Base-by-base conservation (phyloP, 2,888 invertebrate genomes). In the Papilio elwesi region DNA sequence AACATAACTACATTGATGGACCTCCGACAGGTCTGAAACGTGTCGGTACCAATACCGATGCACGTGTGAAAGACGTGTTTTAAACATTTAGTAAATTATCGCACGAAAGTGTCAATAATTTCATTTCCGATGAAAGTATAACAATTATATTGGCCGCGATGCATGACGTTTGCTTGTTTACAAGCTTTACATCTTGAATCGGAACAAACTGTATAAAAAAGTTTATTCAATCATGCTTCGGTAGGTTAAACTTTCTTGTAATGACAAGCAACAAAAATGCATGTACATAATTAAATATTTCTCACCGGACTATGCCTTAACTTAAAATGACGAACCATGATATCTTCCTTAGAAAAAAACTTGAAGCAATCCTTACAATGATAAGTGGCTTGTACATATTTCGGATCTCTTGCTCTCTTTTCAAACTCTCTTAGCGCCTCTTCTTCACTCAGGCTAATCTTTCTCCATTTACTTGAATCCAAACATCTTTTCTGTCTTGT, bases 301-400 rank as follows among this genome's bases (percentile, higher is more conserved):
- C 59, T 59, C 36, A 71, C 71, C 63, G 68, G 57, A 69, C 68
- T 47, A 51, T 69, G 67, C 55, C 68, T 65, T 36, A 74, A 62
- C 16, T 68, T 71, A 8, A 69, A 49, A 43, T 74, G 74, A 6
- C 74, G 68, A 13, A 10, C 65, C 69, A 74, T 68, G 1, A 74
- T 74, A 53, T 74, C 74, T 26, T 68, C 68, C 49, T 69, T 74
- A 6, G 74, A 72, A 51, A 74, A 74, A n/a, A 65, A 59, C 51
- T 71, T 74, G 13, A 62, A 74, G 47, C 74, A 74, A 12, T 70
- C 71, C 11, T 68, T 66, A 51, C 74, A 74, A 15, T 71, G 51
- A 59, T 74, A 74, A 13, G 57, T 65, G 7, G 71, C 68, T 13
- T 67, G 70, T 8, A 71, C 64, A 49, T 74, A 74, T 38, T 74